A percentile compares a stretch with the other conserved stretches of the same genome.
These are phyloP conservation scores for Auanema sp. DNA, from an alignment of 2,888 invertebrate species.

Conservation along the genomic window DNA sequence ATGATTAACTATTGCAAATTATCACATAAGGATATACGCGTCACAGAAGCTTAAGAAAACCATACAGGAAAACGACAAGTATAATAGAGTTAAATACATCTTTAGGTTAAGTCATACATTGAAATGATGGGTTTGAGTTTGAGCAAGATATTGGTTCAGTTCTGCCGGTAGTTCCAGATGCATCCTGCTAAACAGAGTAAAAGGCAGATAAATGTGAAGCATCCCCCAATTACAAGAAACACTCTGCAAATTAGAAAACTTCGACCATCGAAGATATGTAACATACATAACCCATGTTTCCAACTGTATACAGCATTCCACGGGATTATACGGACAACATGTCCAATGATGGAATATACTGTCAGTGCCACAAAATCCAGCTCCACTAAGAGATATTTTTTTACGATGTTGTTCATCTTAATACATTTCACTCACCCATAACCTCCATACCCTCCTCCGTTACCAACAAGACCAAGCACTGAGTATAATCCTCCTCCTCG, in stretches of 20 bases:
- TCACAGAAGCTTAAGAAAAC: too few relatives aligned
- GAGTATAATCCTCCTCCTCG: slow-evolving; percentile 26
- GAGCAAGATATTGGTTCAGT: too few relatives aligned
- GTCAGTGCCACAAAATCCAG: slow-evolving; percentile 43
- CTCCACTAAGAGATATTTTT: slow-evolving; percentile 13
- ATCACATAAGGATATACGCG: too few relatives aligned
- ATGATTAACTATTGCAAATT: too few relatives aligned
- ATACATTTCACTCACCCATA: slow-evolving; percentile 27
- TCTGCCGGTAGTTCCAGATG: slow-evolving; percentile 29
- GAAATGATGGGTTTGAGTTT: too few relatives aligned
- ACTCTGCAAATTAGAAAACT: slow-evolving; percentile 18
- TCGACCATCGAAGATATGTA: background rate
- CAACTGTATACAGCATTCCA: slow-evolving; percentile 53
- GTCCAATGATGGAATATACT: slow-evolving; percentile 51
- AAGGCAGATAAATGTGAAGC: slow-evolving; percentile 44
- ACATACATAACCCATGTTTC: slow-evolving; percentile 57
- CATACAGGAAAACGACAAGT: too few relatives aligned
- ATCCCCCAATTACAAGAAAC: slow-evolving; percentile 40
- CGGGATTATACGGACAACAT: slow-evolving; percentile 51
- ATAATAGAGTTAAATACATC: too few relatives aligned
- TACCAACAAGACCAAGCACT: slow-evolving; percentile 34
- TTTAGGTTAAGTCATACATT: too few relatives aligned
- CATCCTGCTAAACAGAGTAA: slow-evolving; percentile 44
- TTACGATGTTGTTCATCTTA: slow-evolving; percentile 1
- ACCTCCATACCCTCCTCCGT: slow-evolving; percentile 22